phyloP scores from a whole-genome alignment of 2,797 vertebrate genomes.

The Mormyrus proboscirostris region DNA sequence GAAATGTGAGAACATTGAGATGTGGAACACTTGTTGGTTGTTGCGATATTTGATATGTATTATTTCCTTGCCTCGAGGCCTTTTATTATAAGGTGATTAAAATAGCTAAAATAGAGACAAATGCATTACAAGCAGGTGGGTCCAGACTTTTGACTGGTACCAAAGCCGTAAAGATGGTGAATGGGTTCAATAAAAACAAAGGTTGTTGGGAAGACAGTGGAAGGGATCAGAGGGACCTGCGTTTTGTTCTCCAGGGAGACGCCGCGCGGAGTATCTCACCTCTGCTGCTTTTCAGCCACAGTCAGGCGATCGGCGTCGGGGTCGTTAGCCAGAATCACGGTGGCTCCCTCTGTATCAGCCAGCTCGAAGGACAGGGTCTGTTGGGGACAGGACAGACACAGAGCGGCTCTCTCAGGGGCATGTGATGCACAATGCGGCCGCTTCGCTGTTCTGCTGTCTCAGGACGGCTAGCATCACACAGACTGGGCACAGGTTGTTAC shows the following conservation, averaged over 20 bases:
- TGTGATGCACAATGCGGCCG: no score
- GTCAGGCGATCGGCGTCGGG: constrained; percentile 94
- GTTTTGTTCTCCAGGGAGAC: not conserved
- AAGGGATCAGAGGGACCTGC: not conserved
- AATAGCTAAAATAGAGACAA: not conserved
- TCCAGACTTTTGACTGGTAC: not conserved
- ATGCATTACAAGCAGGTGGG: not conserved
- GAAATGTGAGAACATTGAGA: not conserved
- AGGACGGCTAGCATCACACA: not conserved
- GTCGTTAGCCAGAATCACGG: constrained; percentile 86
- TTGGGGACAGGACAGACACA: constrained; percentile 35
- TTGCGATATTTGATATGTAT: not conserved
- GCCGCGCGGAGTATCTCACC: constrained; percentile 50
- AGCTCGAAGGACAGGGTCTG: constrained; percentile 88
- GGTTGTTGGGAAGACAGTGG: not conserved
- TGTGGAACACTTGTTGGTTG: not conserved
- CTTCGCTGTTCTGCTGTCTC: not conserved
- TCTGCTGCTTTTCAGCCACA: constrained; percentile 82
- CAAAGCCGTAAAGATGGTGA: not conserved
- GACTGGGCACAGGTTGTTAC: not conserved
- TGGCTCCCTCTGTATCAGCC: constrained; percentile 78
- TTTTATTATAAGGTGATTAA: not conserved
- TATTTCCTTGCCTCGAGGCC: not conserved
- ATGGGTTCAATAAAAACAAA: not conserved
- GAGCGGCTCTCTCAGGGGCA: not conserved